These are phyloP conservation scores for Phoenicopterus ruber DNA, from an alignment of 2,113 vertebrate genomes.

Conservation along the genomic window DNA sequence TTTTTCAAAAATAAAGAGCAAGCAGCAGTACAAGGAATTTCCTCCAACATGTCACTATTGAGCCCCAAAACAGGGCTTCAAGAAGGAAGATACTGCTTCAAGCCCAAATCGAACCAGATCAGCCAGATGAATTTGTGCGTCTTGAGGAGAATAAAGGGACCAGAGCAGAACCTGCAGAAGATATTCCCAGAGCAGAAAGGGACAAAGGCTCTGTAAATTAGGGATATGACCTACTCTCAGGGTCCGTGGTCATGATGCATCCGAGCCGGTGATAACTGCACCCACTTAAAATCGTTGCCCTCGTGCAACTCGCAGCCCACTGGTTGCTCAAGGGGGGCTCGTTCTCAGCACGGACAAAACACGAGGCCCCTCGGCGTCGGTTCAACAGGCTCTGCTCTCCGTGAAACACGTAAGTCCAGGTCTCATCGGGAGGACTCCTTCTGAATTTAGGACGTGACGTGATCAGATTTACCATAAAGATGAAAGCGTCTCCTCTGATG, in stretches of 20 bases:
- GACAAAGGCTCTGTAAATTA: neutral
- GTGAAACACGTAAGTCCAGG: neutral
- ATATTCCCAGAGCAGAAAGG: neutral
- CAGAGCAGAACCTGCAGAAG: neutral
- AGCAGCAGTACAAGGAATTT: neutral
- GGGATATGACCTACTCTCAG: neutral
- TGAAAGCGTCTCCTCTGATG: constrained; percentile 6
- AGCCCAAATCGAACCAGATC: neutral
- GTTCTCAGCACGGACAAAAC: neutral
- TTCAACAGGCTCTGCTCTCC: neutral
- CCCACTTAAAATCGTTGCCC: neutral
- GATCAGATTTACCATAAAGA: constrained; percentile 10
- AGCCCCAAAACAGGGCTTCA: neutral
- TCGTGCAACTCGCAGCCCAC: neutral
- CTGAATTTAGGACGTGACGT: neutral
- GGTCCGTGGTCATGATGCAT: neutral
- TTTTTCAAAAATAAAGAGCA: neutral
- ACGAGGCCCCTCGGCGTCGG: neutral
- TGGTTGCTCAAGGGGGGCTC: neutral
- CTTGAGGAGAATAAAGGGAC: neutral
- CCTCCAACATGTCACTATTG: neutral
- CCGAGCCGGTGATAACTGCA: no score
- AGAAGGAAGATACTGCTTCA: neutral
- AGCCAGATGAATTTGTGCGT: neutral
- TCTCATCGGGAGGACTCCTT: neutral